A percentile compares a stretch with the other conserved stretches of the same genome.
Conservation (phyloP, 2,888 invertebrate species). For the Stenodera caucasica region DNA sequence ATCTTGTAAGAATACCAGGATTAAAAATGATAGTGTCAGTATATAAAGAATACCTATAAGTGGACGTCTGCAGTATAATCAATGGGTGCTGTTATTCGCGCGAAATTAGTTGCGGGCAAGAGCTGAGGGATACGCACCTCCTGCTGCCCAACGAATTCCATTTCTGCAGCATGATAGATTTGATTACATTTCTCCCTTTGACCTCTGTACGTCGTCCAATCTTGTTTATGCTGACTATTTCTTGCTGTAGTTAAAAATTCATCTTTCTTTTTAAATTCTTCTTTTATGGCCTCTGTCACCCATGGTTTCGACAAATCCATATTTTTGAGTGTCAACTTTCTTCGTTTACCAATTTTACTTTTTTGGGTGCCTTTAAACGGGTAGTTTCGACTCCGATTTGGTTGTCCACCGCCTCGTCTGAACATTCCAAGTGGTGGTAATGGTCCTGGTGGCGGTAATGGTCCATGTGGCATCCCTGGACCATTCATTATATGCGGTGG, state of each 20-base stretch:
- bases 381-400: conserved; percentile 15
- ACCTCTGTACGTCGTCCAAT: conserved; percentile 61
- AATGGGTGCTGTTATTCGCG: conserved; percentile 54
- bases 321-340: conserved; percentile 38
- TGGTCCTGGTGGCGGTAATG: conserved; percentile 35
- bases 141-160: conserved; percentile 60
- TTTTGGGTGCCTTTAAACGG: conserved; percentile 43
- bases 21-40: conserved; percentile 23
- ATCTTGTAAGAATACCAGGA: conserved; percentile 14
- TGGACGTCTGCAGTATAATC: conserved; percentile 56
- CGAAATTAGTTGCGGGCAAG: conserved; percentile 53
- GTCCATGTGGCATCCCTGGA: conserved; percentile 37
- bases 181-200: conserved; percentile 63
- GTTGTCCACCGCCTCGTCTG: conserved; percentile 31
- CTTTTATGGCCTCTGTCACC: conserved; percentile 61
- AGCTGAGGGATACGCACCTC: conserved; percentile 59
- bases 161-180: conserved; percentile 60
- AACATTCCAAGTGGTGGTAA: conserved; percentile 27
- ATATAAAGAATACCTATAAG: conserved; percentile 53
- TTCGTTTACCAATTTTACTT: conserved; percentile 46
- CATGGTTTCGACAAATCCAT: conserved; percentile 60
- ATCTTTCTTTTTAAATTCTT: conserved; percentile 56
- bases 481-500: conserved; percentile 42
- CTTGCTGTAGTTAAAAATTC: conserved; percentile 59
- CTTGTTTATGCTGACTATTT: conserved; percentile 57